Conservation (phyloP, 2,113 vertebrate genomes). For the Phyllostomus hastatus region DNA sequence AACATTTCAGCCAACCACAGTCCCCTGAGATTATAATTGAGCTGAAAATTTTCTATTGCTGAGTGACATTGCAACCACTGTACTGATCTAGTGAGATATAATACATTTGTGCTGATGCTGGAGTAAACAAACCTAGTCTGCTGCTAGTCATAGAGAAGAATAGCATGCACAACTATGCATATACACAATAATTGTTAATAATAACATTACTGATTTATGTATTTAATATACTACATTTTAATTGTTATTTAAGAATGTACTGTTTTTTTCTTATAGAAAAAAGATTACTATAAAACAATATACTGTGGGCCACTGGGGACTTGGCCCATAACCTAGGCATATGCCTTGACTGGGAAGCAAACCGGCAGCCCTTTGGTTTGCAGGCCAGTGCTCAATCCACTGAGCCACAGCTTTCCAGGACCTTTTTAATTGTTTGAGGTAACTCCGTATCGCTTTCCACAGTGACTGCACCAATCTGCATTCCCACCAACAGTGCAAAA, state of each 20-base stretch:
- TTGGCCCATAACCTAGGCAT: no score
- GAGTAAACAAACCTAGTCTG: not conserved
- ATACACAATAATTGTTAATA: not conserved
- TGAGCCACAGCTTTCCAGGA: no score
- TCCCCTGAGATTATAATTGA: not conserved
- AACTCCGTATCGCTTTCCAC: no score
- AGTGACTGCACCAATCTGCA: no score
- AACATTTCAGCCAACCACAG: not conserved
- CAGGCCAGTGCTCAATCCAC: no score
- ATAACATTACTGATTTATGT: not conserved
- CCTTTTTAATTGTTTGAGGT: no score
- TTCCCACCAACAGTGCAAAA: no score
- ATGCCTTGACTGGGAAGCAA: no score
- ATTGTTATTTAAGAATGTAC: not conserved
- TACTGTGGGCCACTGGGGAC: no score
- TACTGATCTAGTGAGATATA: not conserved
- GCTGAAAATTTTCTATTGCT: not conserved
- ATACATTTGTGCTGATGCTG: not conserved
- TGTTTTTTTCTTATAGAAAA: not conserved
- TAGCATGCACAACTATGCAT: not conserved
- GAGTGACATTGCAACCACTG: not conserved
- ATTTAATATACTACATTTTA: not conserved
- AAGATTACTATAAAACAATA: not conserved
- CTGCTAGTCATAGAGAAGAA: not conserved
- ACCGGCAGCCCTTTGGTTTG: no score